Evolutionary conservation across 2,113 vertebrate genomes (phyloP).

Genomic region (Athene cunicularia): DNA sequence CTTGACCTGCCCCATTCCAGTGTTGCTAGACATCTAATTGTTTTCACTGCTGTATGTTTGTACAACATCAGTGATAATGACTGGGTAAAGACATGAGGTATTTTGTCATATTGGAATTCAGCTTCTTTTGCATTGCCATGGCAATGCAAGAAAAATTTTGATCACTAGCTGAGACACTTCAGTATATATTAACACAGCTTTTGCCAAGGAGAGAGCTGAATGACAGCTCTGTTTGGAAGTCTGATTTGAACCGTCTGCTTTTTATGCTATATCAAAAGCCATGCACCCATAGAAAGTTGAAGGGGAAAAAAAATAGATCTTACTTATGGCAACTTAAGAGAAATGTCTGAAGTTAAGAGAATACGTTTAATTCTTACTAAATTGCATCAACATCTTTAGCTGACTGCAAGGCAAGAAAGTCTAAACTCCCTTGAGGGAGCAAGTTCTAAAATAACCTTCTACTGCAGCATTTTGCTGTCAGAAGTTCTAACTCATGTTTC

Average conservation of each 20-base stretch:
- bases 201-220: not conserved
- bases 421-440: conserved; percentile 51
- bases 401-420: conserved; percentile 60
- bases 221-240: not conserved
- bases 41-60: not conserved
- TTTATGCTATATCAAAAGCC: not conserved
- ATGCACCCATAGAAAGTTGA: not conserved
- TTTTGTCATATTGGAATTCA: not conserved
- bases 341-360: conserved; percentile 43
- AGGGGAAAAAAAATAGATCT: not conserved
- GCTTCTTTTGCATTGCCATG: conserved; percentile 44
- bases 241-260: conserved; percentile 52
- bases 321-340: conserved; percentile 28
- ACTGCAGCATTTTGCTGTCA: conserved; percentile 58
- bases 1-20: not conserved
- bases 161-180: conserved; percentile 24
- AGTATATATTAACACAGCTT: conserved; percentile 20
- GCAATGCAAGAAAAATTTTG: conserved; percentile 14
- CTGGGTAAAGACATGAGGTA: not conserved
- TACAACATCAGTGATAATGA: not conserved
- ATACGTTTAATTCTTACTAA: conserved; percentile 62
- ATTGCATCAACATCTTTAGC: conserved; percentile 54
- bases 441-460: conserved; percentile 62
- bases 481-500: conserved; percentile 52
- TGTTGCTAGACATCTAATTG: not conserved